phyloP scores from a whole-genome alignment of 92 coral and sea anemone species.

The Zoanthus sansibaricus region DNA sequence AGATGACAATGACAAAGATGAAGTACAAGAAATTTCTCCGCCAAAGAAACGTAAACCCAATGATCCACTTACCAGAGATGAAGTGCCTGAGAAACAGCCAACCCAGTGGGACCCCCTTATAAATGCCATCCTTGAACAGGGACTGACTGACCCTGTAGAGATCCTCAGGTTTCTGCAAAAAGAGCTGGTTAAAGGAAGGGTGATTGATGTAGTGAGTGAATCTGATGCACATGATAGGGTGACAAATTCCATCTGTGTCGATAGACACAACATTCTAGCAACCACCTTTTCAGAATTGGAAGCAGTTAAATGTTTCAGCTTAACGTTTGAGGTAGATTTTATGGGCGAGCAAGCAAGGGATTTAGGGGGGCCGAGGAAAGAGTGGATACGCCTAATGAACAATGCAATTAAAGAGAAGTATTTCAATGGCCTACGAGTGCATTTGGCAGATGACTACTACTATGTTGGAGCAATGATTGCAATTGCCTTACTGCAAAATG shows the following conservation, averaged over 20 bases:
- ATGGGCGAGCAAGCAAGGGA: conserved; percentile 53
- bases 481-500: conserved; percentile 47
- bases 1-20: too few species aligned
- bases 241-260: conserved; percentile 65
- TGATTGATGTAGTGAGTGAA: background rate
- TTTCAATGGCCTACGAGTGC: conserved; percentile 28
- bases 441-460: conserved; percentile 36
- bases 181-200: conserved; percentile 37
- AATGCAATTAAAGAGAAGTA: conserved; percentile 36
- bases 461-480: conserved; percentile 42
- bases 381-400: conserved; percentile 40
- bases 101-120: too few species aligned
- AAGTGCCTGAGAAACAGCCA: too few species aligned
- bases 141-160: conserved; percentile 55
- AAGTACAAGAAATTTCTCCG: too few species aligned
- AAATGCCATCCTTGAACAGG: background rate
- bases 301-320: conserved; percentile 41
- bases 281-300: conserved; percentile 45
- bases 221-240: conserved; percentile 46
- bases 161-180: conserved; percentile 48
- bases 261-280: conserved; percentile 51
- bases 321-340: conserved; percentile 70
- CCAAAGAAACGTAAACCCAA: too few species aligned
- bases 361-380: conserved; percentile 55
- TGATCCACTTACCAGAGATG: too few species aligned